These are phyloP conservation scores for Hecatera dysodea DNA, from an alignment of 2,888 invertebrate genomes.

Conservation along the genomic window DNA sequence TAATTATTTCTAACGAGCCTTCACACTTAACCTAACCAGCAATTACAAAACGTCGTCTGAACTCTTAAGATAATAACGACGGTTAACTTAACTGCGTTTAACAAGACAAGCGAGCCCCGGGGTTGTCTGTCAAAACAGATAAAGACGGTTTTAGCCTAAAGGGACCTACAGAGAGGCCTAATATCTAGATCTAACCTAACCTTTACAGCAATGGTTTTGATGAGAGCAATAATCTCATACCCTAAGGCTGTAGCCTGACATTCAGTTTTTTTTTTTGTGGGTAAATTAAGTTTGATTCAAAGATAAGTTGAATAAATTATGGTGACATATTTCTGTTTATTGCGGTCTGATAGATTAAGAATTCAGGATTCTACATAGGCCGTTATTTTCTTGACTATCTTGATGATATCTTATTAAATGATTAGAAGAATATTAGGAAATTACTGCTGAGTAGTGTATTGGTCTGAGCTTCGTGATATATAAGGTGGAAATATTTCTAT, in stretches of 20 bases:
- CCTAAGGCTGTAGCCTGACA: slow-evolving; percentile 27
- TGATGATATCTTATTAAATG: background rate
- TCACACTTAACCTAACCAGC: slow-evolving; percentile 10
- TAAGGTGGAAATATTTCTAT: background rate
- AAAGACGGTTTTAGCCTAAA: slow-evolving; percentile 28
- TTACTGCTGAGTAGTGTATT: background rate
- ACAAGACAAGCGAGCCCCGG: slow-evolving; percentile 14
- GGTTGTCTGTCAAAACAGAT: slow-evolving; percentile 47
- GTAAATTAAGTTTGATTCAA: background rate
- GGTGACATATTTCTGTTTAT: background rate
- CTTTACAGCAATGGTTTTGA: slow-evolving; percentile 33
- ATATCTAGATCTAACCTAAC: slow-evolving; percentile 53
- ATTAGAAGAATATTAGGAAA: background rate
- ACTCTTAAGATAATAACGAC: slow-evolving; percentile 19
- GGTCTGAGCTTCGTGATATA: background rate
- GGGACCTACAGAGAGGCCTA: slow-evolving; percentile 12
- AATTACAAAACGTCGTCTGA: slow-evolving; percentile 21
- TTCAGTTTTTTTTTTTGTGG: background rate
- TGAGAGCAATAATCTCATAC: slow-evolving; percentile 35
- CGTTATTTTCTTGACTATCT: background rate
- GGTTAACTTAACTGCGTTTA: slow-evolving; percentile 32
- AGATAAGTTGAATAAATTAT: slow-evolving; percentile 22
- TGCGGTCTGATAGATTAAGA: background rate
- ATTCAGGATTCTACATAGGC: background rate
- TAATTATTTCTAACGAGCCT: slow-evolving; percentile 13